Evolutionary conservation across 1,140 invertebrate species (phyloP).

Genomic region (Drosophila persimilis): DNA sequence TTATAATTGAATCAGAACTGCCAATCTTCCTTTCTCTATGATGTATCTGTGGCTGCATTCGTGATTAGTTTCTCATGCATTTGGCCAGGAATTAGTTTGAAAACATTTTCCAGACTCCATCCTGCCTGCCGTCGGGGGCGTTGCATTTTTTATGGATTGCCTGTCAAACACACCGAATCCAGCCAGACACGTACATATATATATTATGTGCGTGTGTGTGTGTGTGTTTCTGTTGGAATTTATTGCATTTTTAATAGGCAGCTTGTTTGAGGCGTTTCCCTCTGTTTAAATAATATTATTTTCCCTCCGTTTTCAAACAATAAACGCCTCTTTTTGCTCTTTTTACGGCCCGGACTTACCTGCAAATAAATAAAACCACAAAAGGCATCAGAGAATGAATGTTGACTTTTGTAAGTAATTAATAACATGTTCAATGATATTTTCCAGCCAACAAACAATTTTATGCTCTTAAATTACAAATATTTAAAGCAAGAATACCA

Average conservation of each 20-base stretch:
- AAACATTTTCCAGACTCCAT: constrained; percentile 1
- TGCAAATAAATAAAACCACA: constrained; percentile 41
- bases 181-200: constrained; percentile 6
- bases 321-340: constrained; percentile 36
- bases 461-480: no score
- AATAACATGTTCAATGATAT: constrained; percentile 1
- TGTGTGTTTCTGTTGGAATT: constrained; percentile 27
- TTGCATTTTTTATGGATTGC: constrained; percentile 42
- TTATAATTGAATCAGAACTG: constrained; percentile 55
- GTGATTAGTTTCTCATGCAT: constrained; percentile 25
- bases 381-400: constrained; percentile 27
- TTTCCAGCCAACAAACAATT: no score
- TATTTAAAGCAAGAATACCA: no score
- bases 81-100: constrained; percentile 26
- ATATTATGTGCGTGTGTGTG: neutral
- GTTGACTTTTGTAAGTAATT: constrained; percentile 44
- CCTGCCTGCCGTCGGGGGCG: constrained; percentile 2
- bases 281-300: constrained; percentile 21
- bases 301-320: constrained; percentile 20
- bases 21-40: constrained; percentile 21
- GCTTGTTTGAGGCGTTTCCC: constrained; percentile 1
- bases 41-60: constrained; percentile 17
- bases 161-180: constrained; percentile 11
- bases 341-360: constrained; percentile 31
- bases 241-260: constrained; percentile 50